Evolutionary conservation across 2,888 invertebrate genomes (phyloP), one percentile per base, ranked within the genome.

Genomic region (Gisinianus flammeolus): DNA sequence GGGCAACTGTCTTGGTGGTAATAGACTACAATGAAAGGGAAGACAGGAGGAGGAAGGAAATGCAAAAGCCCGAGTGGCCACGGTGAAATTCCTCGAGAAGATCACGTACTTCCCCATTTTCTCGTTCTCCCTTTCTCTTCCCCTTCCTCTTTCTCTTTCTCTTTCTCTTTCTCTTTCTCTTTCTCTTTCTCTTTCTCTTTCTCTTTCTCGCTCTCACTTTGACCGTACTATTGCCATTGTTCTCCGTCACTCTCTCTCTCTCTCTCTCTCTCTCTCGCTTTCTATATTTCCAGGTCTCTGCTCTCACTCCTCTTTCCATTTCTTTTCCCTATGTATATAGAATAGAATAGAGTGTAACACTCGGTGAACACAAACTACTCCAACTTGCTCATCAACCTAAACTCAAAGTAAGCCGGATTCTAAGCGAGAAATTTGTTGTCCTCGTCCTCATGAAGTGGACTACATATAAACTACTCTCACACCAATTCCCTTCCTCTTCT

Each of bases 71-170:
- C 24, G 58, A 58, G 58, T 58, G 64, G 64, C 28, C 16, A 22
- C 3, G 22, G 24, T 2, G 19, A 68, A 68, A 68, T 68, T 68
- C 68, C 68, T 68, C n/a, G 19, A 35, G 68, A 44, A 68, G 68
- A 68, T 68, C 68, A 68, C 68, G 68, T 68, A 68, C 68, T 44
- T 67, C 19, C 35, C 44, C 33, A n/a, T 33, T 35, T 31, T 67
- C 33, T 67, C 35, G n/a, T n/a, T 66, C 30, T 66, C 66, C 26
- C 24, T 19, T 4, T 66, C 28, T 28, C 66, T 30, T 12, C 28
- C 28, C 22, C 24, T 10, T 16, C 12, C 68, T 68, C 44, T 31
- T 12, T 68, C 68, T 10, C 44, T 68, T 31, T 62, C 24, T 68
- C 68, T 35, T 0, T 22, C 44, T 67, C 28, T 26, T 26, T 16